Percentiles rank a stretch among this genome's conserved stretches.
These are phyloP conservation scores for Epinephelus awoara DNA, from an alignment of 2,797 vertebrate genomes.

Conservation along the genomic window DNA sequence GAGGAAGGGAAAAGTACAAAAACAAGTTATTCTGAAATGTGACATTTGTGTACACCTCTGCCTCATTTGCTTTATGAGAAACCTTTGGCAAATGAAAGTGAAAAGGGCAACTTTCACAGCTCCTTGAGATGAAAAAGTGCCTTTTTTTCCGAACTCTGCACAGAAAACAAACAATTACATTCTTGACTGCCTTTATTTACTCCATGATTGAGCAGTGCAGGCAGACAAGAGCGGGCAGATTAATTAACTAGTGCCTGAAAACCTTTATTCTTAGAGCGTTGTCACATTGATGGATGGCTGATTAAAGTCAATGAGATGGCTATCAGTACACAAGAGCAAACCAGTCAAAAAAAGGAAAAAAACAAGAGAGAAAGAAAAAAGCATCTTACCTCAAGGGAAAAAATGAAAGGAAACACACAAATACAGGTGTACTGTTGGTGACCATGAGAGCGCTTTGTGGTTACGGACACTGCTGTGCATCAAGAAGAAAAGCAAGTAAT, in stretches of 20 bases:
- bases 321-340: slow-evolving; percentile 81
- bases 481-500: slow-evolving; percentile 74
- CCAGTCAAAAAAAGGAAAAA: slow-evolving; percentile 51
- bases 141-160: slow-evolving; percentile 80
- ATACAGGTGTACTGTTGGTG: slow-evolving; percentile 44
- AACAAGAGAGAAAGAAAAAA: slow-evolving; percentile 36
- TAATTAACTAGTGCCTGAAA: slow-evolving; percentile 94
- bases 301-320: slow-evolving; percentile 87
- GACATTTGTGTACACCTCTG: slow-evolving; percentile 61
- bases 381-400: slow-evolving; percentile 16
- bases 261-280: slow-evolving; percentile 88
- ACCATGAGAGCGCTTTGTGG: slow-evolving; percentile 49
- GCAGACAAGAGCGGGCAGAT: slow-evolving; percentile 91
- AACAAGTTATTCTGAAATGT: slow-evolving; percentile 48
- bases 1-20: neutral
- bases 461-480: slow-evolving; percentile 35
- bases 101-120: slow-evolving; percentile 84
- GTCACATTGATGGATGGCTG: slow-evolving; percentile 93
- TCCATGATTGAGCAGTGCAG: slow-evolving; percentile 91
- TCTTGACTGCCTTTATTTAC: slow-evolving; percentile 94
- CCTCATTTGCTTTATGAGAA: slow-evolving; percentile 72
- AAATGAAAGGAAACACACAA: slow-evolving; percentile 46
- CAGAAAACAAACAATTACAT: slow-evolving; percentile 96
- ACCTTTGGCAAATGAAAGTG: slow-evolving; percentile 65
- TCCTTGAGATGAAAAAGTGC: slow-evolving; percentile 77